Percentiles rank a stretch among this genome's conserved stretches.
These are phyloP conservation scores for Xyrauchen texanus DNA, from an alignment of 2,113 vertebrate species.

Conservation along the genomic window DNA sequence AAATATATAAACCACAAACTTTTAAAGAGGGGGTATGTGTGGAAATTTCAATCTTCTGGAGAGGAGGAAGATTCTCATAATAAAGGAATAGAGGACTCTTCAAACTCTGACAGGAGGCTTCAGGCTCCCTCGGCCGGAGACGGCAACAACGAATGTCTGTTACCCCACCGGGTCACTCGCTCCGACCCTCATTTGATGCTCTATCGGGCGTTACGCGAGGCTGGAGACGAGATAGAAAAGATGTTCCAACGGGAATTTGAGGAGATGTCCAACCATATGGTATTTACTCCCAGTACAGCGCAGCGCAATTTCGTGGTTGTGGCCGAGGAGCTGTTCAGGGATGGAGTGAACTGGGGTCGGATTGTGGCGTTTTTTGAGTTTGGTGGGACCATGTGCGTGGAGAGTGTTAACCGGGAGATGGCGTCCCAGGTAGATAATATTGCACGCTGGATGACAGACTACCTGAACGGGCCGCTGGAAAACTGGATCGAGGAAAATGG, in stretches of 20 bases:
- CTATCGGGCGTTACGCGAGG: slow-evolving; percentile 79
- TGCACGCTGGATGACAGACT: slow-evolving; percentile 88
- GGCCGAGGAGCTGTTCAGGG: slow-evolving; percentile 87
- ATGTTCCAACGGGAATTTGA: slow-evolving; percentile 83
- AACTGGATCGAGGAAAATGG: slow-evolving; percentile 91
- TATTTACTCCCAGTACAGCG: slow-evolving; percentile 77
- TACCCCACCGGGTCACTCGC: slow-evolving; percentile 5
- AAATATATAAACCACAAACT: slow-evolving; percentile 66
- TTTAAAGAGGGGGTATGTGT: slow-evolving; percentile 60
- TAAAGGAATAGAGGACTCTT: slow-evolving; percentile 48
- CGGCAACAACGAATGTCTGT: slow-evolving; percentile 1
- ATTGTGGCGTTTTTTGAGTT: slow-evolving; percentile 92
- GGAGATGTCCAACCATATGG: slow-evolving; percentile 80
- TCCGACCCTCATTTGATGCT: slow-evolving; percentile 61
- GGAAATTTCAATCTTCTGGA: slow-evolving; percentile 49
- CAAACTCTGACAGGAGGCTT: slow-evolving; percentile 52
- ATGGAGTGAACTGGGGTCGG: slow-evolving; percentile 92
- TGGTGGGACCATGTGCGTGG: slow-evolving; percentile 85
- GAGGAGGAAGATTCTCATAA: slow-evolving; percentile 49
- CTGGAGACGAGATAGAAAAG: slow-evolving; percentile 80
- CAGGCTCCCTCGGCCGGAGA: slow-evolving; percentile 26
- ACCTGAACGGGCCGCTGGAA: slow-evolving; percentile 85
- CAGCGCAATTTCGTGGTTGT: slow-evolving; percentile 79
- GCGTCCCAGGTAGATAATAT: slow-evolving; percentile 83
- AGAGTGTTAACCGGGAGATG: slow-evolving; percentile 83